Conservation (phyloP, 1,140 invertebrate genomes). For the Coptotermes formosanus region DNA sequence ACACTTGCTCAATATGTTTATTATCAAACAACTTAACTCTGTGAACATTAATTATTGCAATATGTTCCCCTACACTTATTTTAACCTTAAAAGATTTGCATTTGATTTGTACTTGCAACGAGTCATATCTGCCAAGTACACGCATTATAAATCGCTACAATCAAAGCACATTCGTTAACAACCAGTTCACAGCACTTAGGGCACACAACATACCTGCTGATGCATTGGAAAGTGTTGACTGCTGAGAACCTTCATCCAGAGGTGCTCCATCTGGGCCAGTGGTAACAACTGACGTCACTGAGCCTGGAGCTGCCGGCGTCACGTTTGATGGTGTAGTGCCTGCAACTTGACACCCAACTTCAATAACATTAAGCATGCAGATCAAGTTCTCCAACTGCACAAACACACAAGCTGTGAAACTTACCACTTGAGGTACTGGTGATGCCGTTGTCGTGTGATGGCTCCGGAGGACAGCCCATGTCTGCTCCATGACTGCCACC, state of each 20-base stretch:
- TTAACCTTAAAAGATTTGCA: too few relatives aligned
- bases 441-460: slow-evolving; percentile 57
- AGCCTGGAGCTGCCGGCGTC: slow-evolving; percentile 52
- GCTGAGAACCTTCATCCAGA: slow-evolving; percentile 86
- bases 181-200: too few relatives aligned
- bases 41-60: too few relatives aligned
- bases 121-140: too few relatives aligned
- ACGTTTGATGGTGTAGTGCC: slow-evolving; percentile 39
- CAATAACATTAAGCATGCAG: not conserved
- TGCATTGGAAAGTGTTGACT: slow-evolving; percentile 86
- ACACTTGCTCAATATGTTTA: too few relatives aligned
- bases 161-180: too few relatives aligned
- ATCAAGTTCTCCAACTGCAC: not conserved
- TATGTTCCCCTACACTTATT: too few relatives aligned
- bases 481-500: slow-evolving; percentile 36
- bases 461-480: slow-evolving; percentile 35
- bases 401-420: not conserved
- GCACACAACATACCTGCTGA: slow-evolving; percentile 64
- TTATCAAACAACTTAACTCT: too few relatives aligned
- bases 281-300: slow-evolving; percentile 80
- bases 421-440: slow-evolving; percentile 56
- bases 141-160: too few relatives aligned
- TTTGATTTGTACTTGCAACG: too few relatives aligned
- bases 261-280: slow-evolving; percentile 83
- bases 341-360: slow-evolving; percentile 30